Base-by-base conservation (phyloP, 2,888 invertebrate genomes). In the Drosophila kanekoi region DNA sequence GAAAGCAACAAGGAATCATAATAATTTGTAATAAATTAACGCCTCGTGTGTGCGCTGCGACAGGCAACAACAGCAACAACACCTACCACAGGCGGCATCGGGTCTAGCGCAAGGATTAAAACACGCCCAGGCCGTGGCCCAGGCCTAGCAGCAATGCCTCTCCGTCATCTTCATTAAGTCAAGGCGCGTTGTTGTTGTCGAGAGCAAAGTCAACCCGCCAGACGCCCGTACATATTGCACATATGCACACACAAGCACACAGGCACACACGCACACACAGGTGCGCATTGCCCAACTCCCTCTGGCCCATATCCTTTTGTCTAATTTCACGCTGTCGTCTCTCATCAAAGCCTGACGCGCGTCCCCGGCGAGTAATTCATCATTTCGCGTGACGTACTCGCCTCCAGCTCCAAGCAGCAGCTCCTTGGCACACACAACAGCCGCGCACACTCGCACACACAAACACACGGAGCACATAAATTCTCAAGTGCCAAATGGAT, bases 21-120 rank as follows among this genome's bases (percentile, higher is more conserved):
- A 89, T 89, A 85, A 85, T 85, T 85, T 85, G 85, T 89, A 89
- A 85, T 85, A 85, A 85, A 85, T 85, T 85, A 89, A 85, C 85
- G 89, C 85, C 85, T 88, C 77, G 74, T 74, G 74, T 74, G 79
- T 74, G 71, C 61, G 65, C 79, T 45, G 58, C 74, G 62, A 76
- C 77, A 85, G 65, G 60, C 63, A 60, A 51, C 74, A 62, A 43
- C 59, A 43, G 53, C 63, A 66, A 48, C 77, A 75, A 81, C 85
- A 77, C 66, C 77, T 66, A 66, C 56, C 73, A 64, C 62, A 66
- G 77, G 77, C 75, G 77, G 77, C 72, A 60, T 44, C 57, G 60
- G 45, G 69, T 77, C 83, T 77, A 61, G 67, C 59, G 62, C 70
- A 79, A 83, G 83, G 83, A 83, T 83, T 83, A 85, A 87, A 87